Evolutionary conservation across 1,140 invertebrate genomes (phyloP), one percentile per base, ranked within the genome.

Genomic region (Drosophila sproati): DNA sequence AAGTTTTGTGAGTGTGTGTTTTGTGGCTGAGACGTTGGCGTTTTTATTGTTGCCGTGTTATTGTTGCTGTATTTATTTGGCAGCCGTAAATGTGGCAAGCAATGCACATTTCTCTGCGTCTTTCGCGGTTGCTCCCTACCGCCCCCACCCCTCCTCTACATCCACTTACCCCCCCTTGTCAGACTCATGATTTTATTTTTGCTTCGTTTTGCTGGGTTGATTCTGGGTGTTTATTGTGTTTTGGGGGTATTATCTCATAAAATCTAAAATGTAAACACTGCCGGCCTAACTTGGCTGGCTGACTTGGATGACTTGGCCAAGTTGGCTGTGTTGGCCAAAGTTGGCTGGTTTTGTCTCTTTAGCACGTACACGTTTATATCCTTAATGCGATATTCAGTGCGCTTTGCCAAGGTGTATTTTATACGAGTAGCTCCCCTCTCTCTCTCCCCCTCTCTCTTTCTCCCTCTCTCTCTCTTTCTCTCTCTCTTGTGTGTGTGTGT

Each of bases 261-360:
- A 88, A 89, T 89, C 77, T 81, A 77, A 85, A 88, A 85, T 89
- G 80, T 89, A 88, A 88, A 88, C 85, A 88, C 85, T 54, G 47
- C 35, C 59, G 20, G 54, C 5, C 62, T 10, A 34, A 12, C 63
- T 20, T 20, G 20, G 20, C 20, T 43, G 39, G 39, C 39, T n/a
- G n/a, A 43, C 39, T 43, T 37, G 43, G 2, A 43, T 6, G 45
- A 28, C 32, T 39, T 41, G n/a, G 34, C 37, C 1, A 29, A 39
- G 54, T 51, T 48, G 29, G 52, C 41, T 34, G 50, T 12, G 12
- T 12, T 12, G 20, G 20, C 20, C 20, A 20, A 20, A 20, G 12
- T 69, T 59, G 64, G 20, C 66, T 55, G 50, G 57, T 45, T 57
- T 63, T 71, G 63, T 70, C 74, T 57, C 69, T 63, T 70, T 71